phyloP scores from a whole-genome alignment of 2,888 invertebrate species.

The Thymelicus lineola region DNA sequence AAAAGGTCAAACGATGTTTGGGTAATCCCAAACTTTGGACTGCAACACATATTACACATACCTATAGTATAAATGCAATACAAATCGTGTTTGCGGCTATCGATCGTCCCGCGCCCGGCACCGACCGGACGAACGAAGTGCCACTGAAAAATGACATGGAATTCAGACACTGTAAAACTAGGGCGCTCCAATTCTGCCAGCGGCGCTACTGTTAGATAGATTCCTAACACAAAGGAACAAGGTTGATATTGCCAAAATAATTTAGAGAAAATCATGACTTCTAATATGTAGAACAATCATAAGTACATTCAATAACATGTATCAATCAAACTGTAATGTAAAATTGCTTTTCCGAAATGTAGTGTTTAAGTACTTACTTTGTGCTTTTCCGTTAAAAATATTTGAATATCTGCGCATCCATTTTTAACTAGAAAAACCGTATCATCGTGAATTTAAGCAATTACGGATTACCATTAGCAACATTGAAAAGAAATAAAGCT shows the following conservation, averaged over 20 bases:
- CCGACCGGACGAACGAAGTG: slow-evolving; percentile 62
- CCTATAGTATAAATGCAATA: slow-evolving; percentile 52
- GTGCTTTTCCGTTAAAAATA: too few species aligned
- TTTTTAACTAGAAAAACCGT: too few species aligned
- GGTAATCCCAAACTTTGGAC: too few species aligned
- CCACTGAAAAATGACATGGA: slow-evolving; percentile 66
- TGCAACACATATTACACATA: slow-evolving; percentile 25
- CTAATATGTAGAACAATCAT: background rate
- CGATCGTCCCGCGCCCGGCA: slow-evolving; percentile 74
- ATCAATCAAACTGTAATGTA: background rate
- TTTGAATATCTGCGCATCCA: too few species aligned
- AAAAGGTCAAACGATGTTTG: too few species aligned
- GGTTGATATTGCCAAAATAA: background rate
- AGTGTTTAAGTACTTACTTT: too few species aligned
- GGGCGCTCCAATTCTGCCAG: slow-evolving; percentile 30
- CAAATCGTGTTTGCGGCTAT: slow-evolving; percentile 62
- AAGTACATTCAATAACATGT: background rate
- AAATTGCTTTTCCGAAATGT: background rate
- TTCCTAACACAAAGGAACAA: slow-evolving; percentile 37
- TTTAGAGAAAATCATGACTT: background rate
- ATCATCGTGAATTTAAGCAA: too few species aligned
- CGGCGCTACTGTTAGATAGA: slow-evolving; percentile 30
- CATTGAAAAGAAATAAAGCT: too few species aligned
- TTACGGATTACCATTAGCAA: too few species aligned
- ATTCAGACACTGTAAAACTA: slow-evolving; percentile 48